These are phyloP conservation scores for Glyptemys insculpta DNA, from an alignment of 2,797 vertebrate genomes.

Conservation along the genomic window DNA sequence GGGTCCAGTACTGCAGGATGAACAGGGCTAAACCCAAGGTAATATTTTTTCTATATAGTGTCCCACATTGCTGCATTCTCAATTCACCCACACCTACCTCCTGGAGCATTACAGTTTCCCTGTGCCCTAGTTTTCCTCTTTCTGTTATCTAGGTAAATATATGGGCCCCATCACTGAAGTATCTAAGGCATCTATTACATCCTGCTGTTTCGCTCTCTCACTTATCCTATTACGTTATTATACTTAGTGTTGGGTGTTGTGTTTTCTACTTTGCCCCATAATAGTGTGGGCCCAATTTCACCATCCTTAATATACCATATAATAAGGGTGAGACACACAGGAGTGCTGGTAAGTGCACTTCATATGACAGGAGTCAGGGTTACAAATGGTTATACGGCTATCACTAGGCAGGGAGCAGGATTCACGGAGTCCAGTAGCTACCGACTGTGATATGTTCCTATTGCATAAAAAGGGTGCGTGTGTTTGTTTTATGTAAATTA, in stretches of 20 bases:
- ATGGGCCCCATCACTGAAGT: slow-evolving; percentile 43
- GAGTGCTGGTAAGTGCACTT: slow-evolving; percentile 46
- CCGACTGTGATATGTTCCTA: background rate
- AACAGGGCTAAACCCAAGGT: slow-evolving; percentile 6
- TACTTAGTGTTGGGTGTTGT: slow-evolving; percentile 41
- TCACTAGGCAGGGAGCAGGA: background rate
- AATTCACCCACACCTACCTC: slow-evolving; percentile 55
- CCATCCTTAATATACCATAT: slow-evolving; percentile 26
- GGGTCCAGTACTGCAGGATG: background rate
- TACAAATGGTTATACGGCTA: slow-evolving; percentile 1
- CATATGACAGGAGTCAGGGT: slow-evolving; percentile 37
- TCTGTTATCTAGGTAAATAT: slow-evolving; percentile 18
- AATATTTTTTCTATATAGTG: slow-evolving; percentile 59
- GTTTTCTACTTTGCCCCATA: slow-evolving; percentile 74
- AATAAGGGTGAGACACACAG: slow-evolving; percentile 24
- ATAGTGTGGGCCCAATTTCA: slow-evolving; percentile 52
- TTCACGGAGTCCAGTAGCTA: slow-evolving; percentile 12
- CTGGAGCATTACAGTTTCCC: slow-evolving; percentile 43
- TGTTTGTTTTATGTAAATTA: accelerated
- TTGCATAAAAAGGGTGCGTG: background rate
- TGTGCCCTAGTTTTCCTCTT: slow-evolving; percentile 57
- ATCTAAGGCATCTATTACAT: slow-evolving; percentile 66
- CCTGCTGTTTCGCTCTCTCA: slow-evolving; percentile 59
- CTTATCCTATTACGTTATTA: slow-evolving; percentile 75
- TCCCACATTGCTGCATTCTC: slow-evolving; percentile 34